Base-by-base conservation (phyloP, 2,888 invertebrate species). In the Cotesia congregata region DNA sequence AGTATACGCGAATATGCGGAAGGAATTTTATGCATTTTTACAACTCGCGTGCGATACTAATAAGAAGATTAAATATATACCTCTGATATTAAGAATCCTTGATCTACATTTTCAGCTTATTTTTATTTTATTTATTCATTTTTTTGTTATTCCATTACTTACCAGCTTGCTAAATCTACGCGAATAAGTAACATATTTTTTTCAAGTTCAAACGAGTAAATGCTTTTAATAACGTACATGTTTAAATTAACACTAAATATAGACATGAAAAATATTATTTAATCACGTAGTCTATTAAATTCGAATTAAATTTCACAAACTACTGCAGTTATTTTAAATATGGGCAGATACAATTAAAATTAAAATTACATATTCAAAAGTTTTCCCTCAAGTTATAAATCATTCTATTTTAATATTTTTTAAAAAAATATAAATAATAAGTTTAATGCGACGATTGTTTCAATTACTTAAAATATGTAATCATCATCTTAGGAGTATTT, bases 21-120 rank as follows among this genome's bases (percentile, higher is more conserved):
- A 73, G 65, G 15, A 4, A 61, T 5, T 65, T 65, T 30, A 65
- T 59, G 40, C 65, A 72, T 17, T 72, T 64, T 72, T 72, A 65
- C 64, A 65, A 67, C 12, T 73, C 60, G 73, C 73, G 73, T 74
- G 67, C 61, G 41, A 20, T 30, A 41, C 64, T 17, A 30, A 74
- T 60, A 62, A 74, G 70, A 70, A 50, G 4, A 61, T 67, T 74
- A 20, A 59, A 74, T 39, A 74, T 74, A n/a, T 62, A 20, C 30
- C 38, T 68, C 39, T 12, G n/a, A 69, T 41, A 59, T 67, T 67
- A 67, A 67, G 65, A 59, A 74, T 17, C 73, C 73, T 73, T 73
- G 73, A 73, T 73, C 73, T 67, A 73, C 30, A 73, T 67, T 39
- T 38, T 67, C 12, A 50, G 9, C 12, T 50, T 4, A 50, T 67